Evolutionary conservation across 2,113 vertebrate genomes (phyloP).

Genomic region (Pterophyllum scalare): DNA sequence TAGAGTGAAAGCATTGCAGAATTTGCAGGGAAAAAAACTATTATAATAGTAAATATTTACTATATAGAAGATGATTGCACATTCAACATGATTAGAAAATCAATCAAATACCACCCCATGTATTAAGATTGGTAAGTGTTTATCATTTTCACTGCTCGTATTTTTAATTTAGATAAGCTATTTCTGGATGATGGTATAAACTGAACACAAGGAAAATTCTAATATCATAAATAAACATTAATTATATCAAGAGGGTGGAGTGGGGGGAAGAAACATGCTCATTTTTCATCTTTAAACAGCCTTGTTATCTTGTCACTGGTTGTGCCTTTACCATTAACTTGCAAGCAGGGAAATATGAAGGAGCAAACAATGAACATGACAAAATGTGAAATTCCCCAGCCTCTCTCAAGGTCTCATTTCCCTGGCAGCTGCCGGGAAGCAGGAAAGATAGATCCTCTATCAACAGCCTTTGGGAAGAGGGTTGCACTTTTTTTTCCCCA

Average conservation of each 20-base stretch:
- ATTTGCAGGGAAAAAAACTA: background rate
- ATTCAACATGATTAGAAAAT: conserved; percentile 17
- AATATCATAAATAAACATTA: conserved; percentile 59
- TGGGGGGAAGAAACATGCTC: conserved; percentile 20
- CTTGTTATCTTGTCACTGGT: conserved; percentile 66
- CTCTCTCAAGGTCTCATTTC: conserved; percentile 71
- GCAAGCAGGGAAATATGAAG: conserved; percentile 52
- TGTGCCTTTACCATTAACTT: conserved; percentile 60
- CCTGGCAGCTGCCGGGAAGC: conserved; percentile 66
- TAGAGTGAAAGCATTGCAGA: background rate
- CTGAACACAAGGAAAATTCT: conserved; percentile 10
- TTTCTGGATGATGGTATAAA: conserved; percentile 30
- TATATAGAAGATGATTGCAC: conserved; percentile 10
- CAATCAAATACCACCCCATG: conserved; percentile 30
- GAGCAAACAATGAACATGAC: conserved; percentile 75
- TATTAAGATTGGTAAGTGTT: background rate
- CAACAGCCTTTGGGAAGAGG: conserved; percentile 58
- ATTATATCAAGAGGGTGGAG: conserved; percentile 46
- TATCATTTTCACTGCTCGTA: conserved; percentile 14
- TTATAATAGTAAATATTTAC: conserved; percentile 1
- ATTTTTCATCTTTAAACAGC: conserved; percentile 70
- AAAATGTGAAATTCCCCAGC: conserved; percentile 67
- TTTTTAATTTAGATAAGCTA: conserved; percentile 21
- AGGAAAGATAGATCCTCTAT: conserved; percentile 71
- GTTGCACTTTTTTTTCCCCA: conserved; percentile 36